These are phyloP conservation scores for Polymixis lichenea DNA, from an alignment of 2,888 invertebrate species.

Conservation along the genomic window DNA sequence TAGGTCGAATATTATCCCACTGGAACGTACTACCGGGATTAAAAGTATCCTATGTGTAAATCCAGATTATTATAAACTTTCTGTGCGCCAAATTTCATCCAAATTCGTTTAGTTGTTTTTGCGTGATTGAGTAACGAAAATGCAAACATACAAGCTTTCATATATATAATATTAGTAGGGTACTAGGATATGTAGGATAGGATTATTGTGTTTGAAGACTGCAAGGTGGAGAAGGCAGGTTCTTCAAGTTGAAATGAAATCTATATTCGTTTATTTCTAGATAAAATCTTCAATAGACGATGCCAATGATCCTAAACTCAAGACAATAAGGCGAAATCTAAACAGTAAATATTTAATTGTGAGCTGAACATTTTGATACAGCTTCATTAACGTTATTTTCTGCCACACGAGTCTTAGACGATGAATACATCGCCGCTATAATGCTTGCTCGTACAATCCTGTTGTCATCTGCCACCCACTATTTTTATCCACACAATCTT, in stretches of 20 bases:
- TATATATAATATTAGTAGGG: no score
- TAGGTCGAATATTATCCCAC: no score
- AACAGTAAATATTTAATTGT: not conserved
- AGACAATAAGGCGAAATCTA: not conserved
- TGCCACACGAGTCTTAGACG: conserved; percentile 36
- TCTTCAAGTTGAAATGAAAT: no score
- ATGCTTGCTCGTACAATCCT: conserved; percentile 38
- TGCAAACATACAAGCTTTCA: no score
- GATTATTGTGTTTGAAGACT: not conserved
- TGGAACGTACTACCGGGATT: no score
- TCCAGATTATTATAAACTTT: no score
- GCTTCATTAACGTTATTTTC: conserved; percentile 7
- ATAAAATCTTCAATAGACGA: not conserved
- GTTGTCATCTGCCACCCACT: conserved; percentile 59
- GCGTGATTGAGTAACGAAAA: no score
- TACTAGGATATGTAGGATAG: no score
- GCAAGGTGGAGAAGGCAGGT: not conserved
- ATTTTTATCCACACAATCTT: conserved; percentile 56
- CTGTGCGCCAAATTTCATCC: no score
- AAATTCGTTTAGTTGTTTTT: no score
- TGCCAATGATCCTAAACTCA: not conserved
- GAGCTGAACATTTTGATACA: not conserved
- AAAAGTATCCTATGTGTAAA: no score
- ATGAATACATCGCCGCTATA: conserved; percentile 28
- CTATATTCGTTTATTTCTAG: not conserved